Conservation (phyloP, 2,888 invertebrate genomes). For the Cotesia congregata region DNA sequence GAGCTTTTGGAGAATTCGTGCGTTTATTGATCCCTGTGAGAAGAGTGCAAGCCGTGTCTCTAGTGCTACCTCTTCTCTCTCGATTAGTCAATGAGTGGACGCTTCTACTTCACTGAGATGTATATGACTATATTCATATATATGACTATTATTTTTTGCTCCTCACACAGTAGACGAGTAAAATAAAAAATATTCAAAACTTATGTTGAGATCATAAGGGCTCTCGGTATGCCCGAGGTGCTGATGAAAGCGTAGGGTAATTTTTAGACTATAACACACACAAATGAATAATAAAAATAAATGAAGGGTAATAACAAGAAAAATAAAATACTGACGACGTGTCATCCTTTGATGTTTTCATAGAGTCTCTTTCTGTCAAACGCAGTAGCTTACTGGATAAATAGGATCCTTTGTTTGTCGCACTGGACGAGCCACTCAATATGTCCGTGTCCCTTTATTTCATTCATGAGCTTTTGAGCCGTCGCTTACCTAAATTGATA, state of each 20-base stretch:
- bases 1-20: constrained; percentile 32
- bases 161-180: background rate
- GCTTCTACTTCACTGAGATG: background rate
- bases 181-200: background rate
- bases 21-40: constrained; percentile 52
- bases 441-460: background rate
- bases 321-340: background rate
- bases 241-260: background rate
- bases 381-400: constrained; percentile 4
- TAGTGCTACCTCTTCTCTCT: constrained; percentile 32
- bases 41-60: constrained; percentile 48
- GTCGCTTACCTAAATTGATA: constrained; percentile 8
- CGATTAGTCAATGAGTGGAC: constrained; percentile 40
- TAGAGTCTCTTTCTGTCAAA: constrained; percentile 16
- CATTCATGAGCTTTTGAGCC: constrained; percentile 10
- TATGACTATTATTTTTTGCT: background rate
- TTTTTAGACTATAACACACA: background rate
- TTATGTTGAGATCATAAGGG: background rate
- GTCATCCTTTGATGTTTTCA: constrained; percentile 21
- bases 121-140: constrained; percentile 9
- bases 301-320: constrained; percentile 7
- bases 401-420: constrained; percentile 6
- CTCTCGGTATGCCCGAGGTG: background rate
- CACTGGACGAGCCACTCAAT: constrained; percentile 11
- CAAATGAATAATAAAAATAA: constrained; percentile 1